Evolutionary conservation across 2,797 vertebrate genomes (phyloP).

Genomic region (Paratrypauchen microcephalus): DNA sequence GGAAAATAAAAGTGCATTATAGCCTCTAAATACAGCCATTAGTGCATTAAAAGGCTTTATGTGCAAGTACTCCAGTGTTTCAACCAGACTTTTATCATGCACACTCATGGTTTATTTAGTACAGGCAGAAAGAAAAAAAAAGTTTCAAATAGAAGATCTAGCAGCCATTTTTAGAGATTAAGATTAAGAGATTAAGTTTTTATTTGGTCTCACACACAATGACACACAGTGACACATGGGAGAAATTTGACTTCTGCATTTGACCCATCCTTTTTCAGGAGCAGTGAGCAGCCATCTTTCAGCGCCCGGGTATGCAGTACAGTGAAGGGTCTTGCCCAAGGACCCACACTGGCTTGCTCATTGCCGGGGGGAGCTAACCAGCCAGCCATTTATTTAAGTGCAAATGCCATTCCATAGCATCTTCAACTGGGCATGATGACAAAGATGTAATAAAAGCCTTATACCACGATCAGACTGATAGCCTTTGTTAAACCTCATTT

Average conservation of each 20-base stretch:
- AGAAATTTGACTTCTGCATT: too few relatives aligned
- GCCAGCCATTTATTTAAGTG: too few relatives aligned
- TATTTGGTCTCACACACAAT: too few relatives aligned
- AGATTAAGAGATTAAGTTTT: too few relatives aligned
- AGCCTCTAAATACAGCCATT: conserved; percentile 1
- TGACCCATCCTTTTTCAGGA: too few relatives aligned
- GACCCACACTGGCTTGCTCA: too few relatives aligned
- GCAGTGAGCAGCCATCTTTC: too few relatives aligned
- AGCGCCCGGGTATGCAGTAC: too few relatives aligned
- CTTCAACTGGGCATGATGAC: background rate
- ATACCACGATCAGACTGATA: background rate
- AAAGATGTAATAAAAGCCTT: background rate
- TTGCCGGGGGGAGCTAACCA: too few relatives aligned
- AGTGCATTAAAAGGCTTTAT: conserved; percentile 12
- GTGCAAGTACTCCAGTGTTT: conserved; percentile 2
- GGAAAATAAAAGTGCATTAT: conserved; percentile 14
- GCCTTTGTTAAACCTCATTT: background rate
- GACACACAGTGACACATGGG: too few relatives aligned
- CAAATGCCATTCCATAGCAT: background rate
- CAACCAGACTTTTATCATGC: background rate
- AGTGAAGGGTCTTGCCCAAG: too few relatives aligned
- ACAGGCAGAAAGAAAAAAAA: background rate
- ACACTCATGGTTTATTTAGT: conserved; percentile 10
- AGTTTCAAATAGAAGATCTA: background rate
- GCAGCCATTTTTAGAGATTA: too few relatives aligned